phyloP scores from a whole-genome alignment of 2,888 invertebrate species.

The Macrosoma leucophasiata region DNA sequence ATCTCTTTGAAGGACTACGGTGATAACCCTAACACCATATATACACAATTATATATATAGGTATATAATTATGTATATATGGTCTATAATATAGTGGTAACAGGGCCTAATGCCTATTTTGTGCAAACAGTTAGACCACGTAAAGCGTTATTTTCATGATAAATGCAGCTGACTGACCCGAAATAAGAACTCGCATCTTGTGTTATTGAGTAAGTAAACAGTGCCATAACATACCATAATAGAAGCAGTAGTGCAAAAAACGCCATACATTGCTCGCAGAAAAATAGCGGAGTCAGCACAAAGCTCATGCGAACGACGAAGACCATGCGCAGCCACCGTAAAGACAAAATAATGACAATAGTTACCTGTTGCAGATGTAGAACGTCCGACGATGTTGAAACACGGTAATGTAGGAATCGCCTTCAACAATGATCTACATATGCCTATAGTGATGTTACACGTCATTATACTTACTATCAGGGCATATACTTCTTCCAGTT shows the following conservation, averaged over 20 bases:
- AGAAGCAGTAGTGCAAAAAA: constrained; percentile 18
- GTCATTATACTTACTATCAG: constrained; percentile 10
- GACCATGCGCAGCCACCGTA: constrained; percentile 15
- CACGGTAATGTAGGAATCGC: constrained; percentile 16
- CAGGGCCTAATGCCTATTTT: constrained; percentile 7
- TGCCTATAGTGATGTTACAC: constrained; percentile 17
- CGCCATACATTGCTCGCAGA: constrained; percentile 4
- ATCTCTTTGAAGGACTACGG: too few relatives aligned
- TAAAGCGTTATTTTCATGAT: constrained; percentile 8
- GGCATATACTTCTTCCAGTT: constrained; percentile 14
- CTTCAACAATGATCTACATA: constrained; percentile 17
- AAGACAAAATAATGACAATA: constrained; percentile 11
- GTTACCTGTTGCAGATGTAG: constrained; percentile 18
- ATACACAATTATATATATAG: too few relatives aligned
- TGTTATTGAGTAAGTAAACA: constrained; percentile 18
- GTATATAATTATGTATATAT: too few relatives aligned
- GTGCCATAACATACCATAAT: constrained; percentile 17
- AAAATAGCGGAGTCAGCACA: constrained; percentile 7
- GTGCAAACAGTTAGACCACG: constrained; percentile 7
- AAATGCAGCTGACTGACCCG: constrained; percentile 8
- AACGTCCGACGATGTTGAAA: constrained; percentile 17
- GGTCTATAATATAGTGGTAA: constrained; percentile 8
- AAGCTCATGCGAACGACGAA: constrained; percentile 16
- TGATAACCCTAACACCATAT: too few relatives aligned
- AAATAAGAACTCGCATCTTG: constrained; percentile 7